Conservation (phyloP, 2,888 invertebrate species). For the Branchipolynoe longqiensis region DNA sequence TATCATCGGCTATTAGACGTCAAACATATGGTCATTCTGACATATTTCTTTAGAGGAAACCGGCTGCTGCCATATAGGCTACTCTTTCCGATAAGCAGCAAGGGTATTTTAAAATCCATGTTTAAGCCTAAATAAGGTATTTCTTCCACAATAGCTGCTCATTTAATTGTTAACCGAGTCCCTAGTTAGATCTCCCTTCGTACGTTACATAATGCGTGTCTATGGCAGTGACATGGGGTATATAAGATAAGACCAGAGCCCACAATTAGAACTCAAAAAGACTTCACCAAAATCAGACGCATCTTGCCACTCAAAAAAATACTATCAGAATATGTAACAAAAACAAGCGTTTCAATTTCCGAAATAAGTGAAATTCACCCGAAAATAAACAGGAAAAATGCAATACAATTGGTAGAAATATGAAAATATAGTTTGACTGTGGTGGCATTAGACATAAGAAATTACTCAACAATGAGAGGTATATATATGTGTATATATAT, state of each 20-base stretch:
- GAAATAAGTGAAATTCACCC: no score
- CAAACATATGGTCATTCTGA: no score
- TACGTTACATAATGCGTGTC: neutral
- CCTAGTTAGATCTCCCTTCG: neutral
- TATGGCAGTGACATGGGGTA: neutral
- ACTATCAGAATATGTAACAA: neutral
- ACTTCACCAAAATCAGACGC: neutral
- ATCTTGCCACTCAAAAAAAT: neutral
- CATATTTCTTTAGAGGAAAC: no score
- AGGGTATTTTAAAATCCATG: no score
- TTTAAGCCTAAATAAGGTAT: no score
- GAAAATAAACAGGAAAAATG: neutral
- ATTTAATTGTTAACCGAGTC: no score
- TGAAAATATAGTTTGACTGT: neutral
- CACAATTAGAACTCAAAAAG: neutral
- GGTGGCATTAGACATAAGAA: neutral
- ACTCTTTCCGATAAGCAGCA: no score
- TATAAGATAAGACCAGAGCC: neutral
- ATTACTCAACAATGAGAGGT: neutral
- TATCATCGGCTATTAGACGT: no score
- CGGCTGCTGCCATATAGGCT: no score
- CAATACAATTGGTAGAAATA: neutral
- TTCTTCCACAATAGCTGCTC: constrained; percentile 34
- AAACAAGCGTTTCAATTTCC: constrained; percentile 15
- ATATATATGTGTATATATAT: no score